These are phyloP conservation scores for Congeria kusceri DNA, from an alignment of 2,888 invertebrate species.

Conservation along the genomic window DNA sequence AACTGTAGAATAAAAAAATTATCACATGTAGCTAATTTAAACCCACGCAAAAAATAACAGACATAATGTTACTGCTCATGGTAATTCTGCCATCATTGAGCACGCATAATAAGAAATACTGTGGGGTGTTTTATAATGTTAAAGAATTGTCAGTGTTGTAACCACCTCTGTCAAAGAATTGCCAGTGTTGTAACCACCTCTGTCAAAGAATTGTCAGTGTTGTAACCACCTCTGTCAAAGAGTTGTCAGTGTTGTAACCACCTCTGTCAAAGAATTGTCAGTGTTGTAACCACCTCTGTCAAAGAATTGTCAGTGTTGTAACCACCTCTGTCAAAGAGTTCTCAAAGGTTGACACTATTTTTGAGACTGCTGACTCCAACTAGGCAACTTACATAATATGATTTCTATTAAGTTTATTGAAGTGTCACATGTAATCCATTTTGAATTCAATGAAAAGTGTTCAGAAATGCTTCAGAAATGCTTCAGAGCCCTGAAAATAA, in stretches of 20 bases:
- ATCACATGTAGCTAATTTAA: too few species aligned
- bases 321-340: constrained; percentile 5
- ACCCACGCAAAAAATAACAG: too few species aligned
- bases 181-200: not conserved
- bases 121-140: not conserved
- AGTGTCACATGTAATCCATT: constrained; percentile 47
- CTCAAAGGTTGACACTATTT: constrained; percentile 39
- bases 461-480: too few species aligned
- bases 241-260: constrained; percentile 4
- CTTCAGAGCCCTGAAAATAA: too few species aligned
- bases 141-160: not conserved
- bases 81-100: too few species aligned
- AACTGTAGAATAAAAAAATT: too few species aligned
- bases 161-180: constrained; percentile 4
- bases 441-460: constrained; percentile 20
- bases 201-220: constrained; percentile 9
- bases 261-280: constrained; percentile 7
- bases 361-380: constrained; percentile 24
- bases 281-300: not conserved
- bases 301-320: not conserved
- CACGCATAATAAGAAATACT: too few species aligned
- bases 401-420: constrained; percentile 29
- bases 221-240: not conserved
- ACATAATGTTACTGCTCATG: too few species aligned
- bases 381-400: constrained; percentile 39